These are phyloP conservation scores for Oxytorus armatus DNA, from an alignment of 2,888 invertebrate species.

Conservation along the genomic window DNA sequence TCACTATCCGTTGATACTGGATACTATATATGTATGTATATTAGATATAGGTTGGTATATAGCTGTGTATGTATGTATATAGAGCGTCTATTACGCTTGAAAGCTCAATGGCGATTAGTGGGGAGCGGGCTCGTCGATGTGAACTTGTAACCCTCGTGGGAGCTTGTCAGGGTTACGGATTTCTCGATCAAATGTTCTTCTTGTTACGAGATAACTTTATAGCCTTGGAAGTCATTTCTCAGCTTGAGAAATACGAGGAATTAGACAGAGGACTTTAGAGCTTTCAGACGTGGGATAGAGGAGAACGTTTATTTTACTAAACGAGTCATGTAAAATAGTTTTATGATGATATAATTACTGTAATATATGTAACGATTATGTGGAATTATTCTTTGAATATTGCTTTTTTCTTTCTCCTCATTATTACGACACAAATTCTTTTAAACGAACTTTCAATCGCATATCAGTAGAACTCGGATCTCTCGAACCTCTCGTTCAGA, in stretches of 20 bases:
- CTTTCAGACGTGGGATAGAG: neutral
- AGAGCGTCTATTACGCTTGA: conserved; percentile 54
- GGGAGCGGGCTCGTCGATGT: conserved; percentile 40
- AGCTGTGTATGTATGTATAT: neutral
- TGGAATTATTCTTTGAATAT: neutral
- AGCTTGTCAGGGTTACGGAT: conserved; percentile 21
- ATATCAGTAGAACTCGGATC: no score
- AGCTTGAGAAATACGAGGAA: conserved; percentile 4
- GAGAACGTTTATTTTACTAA: neutral
- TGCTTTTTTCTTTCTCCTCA: no score
- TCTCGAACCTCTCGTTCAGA: neutral
- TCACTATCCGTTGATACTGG: conserved; percentile 46
- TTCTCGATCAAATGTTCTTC: conserved; percentile 37
- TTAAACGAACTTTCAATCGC: no score
- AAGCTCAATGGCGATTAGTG: conserved; percentile 66
- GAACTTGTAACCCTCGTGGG: conserved; percentile 40
- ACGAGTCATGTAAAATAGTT: neutral
- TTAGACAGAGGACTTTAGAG: neutral
- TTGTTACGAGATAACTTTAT: conserved; percentile 24
- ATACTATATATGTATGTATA: neutral
- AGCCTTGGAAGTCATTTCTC: neutral
- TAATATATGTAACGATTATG: neutral
- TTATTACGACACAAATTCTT: no score
- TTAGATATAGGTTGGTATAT: neutral
- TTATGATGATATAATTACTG: neutral